Base-by-base conservation (phyloP, 1,140 invertebrate genomes). In the Tetramorium simillimum region DNA sequence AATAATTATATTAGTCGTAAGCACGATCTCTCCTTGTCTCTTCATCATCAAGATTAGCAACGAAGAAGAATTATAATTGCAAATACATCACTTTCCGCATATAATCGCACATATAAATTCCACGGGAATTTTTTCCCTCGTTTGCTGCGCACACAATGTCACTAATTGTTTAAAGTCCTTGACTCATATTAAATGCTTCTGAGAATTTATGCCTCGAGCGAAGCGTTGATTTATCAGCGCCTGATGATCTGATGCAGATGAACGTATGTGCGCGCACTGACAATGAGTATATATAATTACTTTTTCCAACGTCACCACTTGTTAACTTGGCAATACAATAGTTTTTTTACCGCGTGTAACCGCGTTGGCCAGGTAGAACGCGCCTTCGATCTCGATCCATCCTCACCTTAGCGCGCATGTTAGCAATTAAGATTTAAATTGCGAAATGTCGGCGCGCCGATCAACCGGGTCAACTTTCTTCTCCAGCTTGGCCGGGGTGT, bases 1-100 rank as follows among this genome's bases (percentile, higher is more conserved):
- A 51, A 62, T 86, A 85, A 89, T 86, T 69, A 62, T 21, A 87
- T 85, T 85, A 88, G 80, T 60, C 65, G 75, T 88, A 67, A 73
- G 65, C 63, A 49, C 21, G 65, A 88, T 85, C 80, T 49, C 37
- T 46, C 40, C 70, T 85, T 88, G 77, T 89, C 87, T 72, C 46
- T 24, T 75, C 67, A 58, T 89, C 82, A 87, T 89, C 88, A 37
- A 70, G 63, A 40, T 81, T 70, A 53, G 46, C 63, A 1, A 1
- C 49, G 33, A 53, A 24, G 62, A 43, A 40, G 18, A 56, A 81
- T 81, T 70, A 81, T 53, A 81, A 81, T 81, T 69, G 77, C 63
- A 69, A 53, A 70, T 69, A 24, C 33, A 51, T 43, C 60, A 78
- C 62, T 40, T 78, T 46, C 37, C 43, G 24, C 24, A 21, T 49